These are phyloP conservation scores for Eustalomyia histrio DNA, from an alignment of 2,888 invertebrate species.

Conservation along the genomic window DNA sequence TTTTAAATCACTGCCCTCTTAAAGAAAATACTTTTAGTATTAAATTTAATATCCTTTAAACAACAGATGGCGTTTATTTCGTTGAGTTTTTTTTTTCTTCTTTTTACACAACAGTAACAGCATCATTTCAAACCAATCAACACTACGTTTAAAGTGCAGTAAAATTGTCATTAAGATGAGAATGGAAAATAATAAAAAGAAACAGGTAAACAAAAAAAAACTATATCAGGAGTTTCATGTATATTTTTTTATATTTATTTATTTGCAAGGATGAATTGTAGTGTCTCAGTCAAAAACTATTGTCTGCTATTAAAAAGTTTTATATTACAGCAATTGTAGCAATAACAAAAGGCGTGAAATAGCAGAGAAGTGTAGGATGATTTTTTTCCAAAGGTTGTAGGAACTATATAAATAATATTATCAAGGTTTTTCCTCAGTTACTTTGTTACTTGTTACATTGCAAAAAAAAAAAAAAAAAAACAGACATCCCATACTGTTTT, in stretches of 20 bases:
- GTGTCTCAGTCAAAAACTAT: conserved; percentile 1
- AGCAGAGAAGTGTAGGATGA: conserved; percentile 23
- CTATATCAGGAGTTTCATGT: not conserved
- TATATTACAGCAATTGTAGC: conserved; percentile 49
- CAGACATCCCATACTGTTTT: conserved; percentile 24
- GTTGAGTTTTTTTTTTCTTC: not conserved
- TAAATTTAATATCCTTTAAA: conserved; percentile 55
- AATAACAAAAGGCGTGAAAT: conserved; percentile 58
- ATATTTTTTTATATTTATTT: not conserved
- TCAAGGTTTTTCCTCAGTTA: not conserved
- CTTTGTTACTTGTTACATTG: not conserved
- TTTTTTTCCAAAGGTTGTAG: conserved; percentile 46
- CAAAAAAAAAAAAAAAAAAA: not conserved
- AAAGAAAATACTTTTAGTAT: conserved; percentile 20
- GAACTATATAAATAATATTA: not conserved
- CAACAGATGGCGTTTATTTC: conserved; percentile 60
- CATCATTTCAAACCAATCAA: conserved; percentile 58
- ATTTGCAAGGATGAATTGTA: not conserved
- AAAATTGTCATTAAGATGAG: conserved; percentile 64
- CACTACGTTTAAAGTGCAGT: conserved; percentile 72
- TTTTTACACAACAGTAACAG: conserved; percentile 21
- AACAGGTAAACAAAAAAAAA: not conserved
- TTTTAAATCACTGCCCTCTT: conserved; percentile 21
- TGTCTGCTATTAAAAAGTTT: conserved; percentile 55
- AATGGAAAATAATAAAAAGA: not conserved